Conservation (phyloP, 2,888 invertebrate genomes). For the Oconnorella tubifera region DNA sequence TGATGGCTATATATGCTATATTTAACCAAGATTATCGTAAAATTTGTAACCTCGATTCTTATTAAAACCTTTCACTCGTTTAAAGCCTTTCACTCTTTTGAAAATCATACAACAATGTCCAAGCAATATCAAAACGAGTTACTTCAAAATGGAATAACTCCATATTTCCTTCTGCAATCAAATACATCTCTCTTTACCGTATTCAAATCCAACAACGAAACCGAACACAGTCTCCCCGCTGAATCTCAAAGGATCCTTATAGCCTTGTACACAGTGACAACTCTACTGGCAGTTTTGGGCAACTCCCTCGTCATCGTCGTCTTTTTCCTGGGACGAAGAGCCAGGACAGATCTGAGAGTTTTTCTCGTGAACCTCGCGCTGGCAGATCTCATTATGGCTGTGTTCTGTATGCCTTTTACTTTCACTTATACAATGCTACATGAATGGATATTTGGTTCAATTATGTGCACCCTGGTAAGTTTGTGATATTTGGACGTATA, state of each 20-base stretch:
- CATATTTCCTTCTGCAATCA: no score
- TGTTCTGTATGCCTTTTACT: slow-evolving; percentile 86
- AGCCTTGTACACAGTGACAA: slow-evolving; percentile 57
- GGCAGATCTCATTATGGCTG: slow-evolving; percentile 83
- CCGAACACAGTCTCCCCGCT: background rate
- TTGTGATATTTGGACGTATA: no score
- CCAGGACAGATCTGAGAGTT: slow-evolving; percentile 48
- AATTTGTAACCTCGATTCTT: no score
- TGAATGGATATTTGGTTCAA: slow-evolving; percentile 59
- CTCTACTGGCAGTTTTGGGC: slow-evolving; percentile 56
- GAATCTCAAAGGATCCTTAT: slow-evolving; percentile 50
- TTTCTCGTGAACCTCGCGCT: slow-evolving; percentile 81
- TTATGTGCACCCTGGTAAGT: slow-evolving; percentile 57
- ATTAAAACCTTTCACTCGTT: no score
- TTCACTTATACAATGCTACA: slow-evolving; percentile 59
- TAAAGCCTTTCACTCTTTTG: no score
- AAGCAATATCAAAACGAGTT: no score
- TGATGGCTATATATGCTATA: no score
- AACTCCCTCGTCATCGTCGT: slow-evolving; percentile 60
- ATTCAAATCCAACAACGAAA: background rate
- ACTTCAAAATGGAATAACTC: no score
- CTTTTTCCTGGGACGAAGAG: slow-evolving; percentile 53
- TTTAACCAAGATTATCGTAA: no score
- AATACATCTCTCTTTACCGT: no score
- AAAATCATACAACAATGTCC: no score